Evolutionary conservation across 2,113 vertebrate genomes (phyloP).

Genomic region (Probosciger aterrimus): DNA sequence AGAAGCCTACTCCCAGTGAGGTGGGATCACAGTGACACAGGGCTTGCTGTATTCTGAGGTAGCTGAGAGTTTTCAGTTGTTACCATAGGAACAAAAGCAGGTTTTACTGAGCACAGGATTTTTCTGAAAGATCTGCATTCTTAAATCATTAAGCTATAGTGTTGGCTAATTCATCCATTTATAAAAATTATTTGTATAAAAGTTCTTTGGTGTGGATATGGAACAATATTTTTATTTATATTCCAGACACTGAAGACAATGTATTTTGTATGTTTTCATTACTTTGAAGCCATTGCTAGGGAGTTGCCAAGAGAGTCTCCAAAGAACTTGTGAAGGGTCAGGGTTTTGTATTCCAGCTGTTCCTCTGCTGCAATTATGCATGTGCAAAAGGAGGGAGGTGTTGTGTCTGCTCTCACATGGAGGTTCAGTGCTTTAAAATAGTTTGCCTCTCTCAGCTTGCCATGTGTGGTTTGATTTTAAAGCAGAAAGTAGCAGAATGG

Average conservation of each 20-base stretch:
- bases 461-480: not conserved
- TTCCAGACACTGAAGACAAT: not conserved
- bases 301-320: not conserved
- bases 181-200: not conserved
- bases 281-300: not conserved
- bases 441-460: not conserved
- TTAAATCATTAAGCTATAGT: not conserved
- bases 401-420: not conserved
- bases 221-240: not conserved
- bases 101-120: not conserved
- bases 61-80: not conserved
- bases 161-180: not conserved
- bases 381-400: not conserved
- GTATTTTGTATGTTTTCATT: not conserved
- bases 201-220: not conserved
- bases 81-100: not conserved
- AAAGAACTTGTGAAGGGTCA: not conserved
- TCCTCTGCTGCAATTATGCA: not conserved
- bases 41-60: not conserved
- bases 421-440: not conserved
- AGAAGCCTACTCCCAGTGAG: not conserved
- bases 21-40: not conserved
- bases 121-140: not conserved
- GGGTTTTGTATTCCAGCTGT: fast-evolving
- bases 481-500: not conserved